Evolutionary conservation across 2,888 invertebrate species (phyloP).

Genomic region (Drosophila lacicola): DNA sequence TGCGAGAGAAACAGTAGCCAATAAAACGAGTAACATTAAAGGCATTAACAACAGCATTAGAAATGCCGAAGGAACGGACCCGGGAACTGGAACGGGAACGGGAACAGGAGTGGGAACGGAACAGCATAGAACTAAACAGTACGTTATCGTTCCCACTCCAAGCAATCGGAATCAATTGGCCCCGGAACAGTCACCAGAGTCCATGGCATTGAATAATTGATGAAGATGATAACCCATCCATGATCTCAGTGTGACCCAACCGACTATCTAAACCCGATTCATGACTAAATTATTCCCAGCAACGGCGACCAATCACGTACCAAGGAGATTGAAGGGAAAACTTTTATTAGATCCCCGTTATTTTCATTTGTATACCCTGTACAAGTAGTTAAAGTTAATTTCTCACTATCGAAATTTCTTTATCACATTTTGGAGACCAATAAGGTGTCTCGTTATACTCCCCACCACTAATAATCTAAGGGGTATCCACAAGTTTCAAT

Average conservation of each 20-base stretch:
- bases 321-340: background rate
- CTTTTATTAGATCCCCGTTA: conserved; percentile 1
- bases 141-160: conserved; percentile 6
- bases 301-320: conserved; percentile 22
- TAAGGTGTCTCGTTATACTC: too few species aligned
- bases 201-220: conserved; percentile 60
- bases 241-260: conserved; percentile 35
- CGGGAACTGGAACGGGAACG: background rate
- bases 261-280: conserved; percentile 34
- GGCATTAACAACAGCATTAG: conserved; percentile 76
- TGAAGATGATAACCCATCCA: conserved; percentile 33
- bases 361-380: background rate
- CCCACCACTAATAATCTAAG: too few species aligned
- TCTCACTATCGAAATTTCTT: too few species aligned
- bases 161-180: conserved; percentile 15
- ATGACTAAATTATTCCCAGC: conserved; percentile 60
- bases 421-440: background rate
- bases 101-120: background rate
- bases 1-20: conserved; percentile 52
- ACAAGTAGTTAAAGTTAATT: too few species aligned
- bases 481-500: too few species aligned
- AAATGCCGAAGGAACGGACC: conserved; percentile 35
- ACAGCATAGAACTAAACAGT: conserved; percentile 4
- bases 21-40: conserved; percentile 77
- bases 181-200: conserved; percentile 12